Base-by-base conservation (phyloP, 1,140 invertebrate species). In the Platyscapa corneri region DNA sequence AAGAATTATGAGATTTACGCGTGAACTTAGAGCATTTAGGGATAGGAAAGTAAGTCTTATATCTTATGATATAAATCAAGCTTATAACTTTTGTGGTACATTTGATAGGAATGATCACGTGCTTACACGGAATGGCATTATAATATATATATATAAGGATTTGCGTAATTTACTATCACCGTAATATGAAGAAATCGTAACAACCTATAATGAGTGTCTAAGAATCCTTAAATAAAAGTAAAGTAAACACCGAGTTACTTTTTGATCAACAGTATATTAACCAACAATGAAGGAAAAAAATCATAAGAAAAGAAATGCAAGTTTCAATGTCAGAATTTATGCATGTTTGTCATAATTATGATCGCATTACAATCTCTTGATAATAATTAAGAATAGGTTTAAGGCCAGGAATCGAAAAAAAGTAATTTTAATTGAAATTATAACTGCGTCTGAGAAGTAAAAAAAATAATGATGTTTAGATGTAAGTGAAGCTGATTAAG, bases 351-450 rank as follows among this genome's bases (percentile, higher is more conserved):
- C 49, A 49, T 67, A 67, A 18, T 27, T 82, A 70, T 82, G 72
- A 81, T 82, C 84, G 84, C 84, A 86, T 86, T 86, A 86, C 84
- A 86, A 67, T 82, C 84, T 86, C 84, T 86, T 86, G 30, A 75
- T 72, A 70, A 60, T 82, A 53, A 2, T 76, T 82, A 77, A 76
- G 39, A 67, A 12, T 76, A 85, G 77, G 8, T 72, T 49, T 56
- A 78, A 78, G 72, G 16, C 34, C n/a, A 64, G 49, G 27, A 83
- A 76, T 64, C 30, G 56, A 78, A n/a, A 76, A 72, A 70, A 23
- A 64, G 37, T 60, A 83, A 75, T 82, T 75, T 60, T 74, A 77
- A 83, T 65, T 18, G 7, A 30, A 46, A 83, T 46, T 53, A 78
- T 12, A 46, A 74, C 10, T 72, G 70, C 23, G 79, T 67, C 72